Evolutionary conservation across 2,797 vertebrate species (phyloP), one percentile per base, ranked within the genome.

Genomic region (Gouania willdenowi): DNA sequence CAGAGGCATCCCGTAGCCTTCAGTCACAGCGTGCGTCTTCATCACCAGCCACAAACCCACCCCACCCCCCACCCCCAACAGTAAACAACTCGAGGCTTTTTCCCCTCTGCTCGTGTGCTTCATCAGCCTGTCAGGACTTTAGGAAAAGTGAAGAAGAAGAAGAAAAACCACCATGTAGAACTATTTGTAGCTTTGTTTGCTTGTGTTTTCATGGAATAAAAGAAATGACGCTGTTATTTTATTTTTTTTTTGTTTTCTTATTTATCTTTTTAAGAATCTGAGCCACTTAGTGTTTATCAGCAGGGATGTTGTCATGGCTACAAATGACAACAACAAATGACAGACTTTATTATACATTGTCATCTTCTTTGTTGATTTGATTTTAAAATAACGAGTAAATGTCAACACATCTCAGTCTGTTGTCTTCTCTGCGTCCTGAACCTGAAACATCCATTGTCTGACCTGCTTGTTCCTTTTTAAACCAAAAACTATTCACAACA

Each of bases 121-220:
- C 37, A 38, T 49, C 41, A 41, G 44, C 43, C 59, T 72, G 45
- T 51, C 27, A 47, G 47, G 62, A 65, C 50, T 25, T 30, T 11
- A 43, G n/a, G 43, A 75, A 62, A 58, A 59, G 26, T 41, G 53
- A 66, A 48, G n/a, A n/a, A n/a, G n/a, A n/a, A n/a, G n/a, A n/a
- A n/a, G n/a, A n/a, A n/a, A 43, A 56, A 66, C 69, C 63, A 40
- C 48, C 48, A 24, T 70, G 51, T 79, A 73, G 68, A 56, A 23
- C 41, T 70, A 17, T 77, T 79, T 71, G 69, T 80, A 79, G 79
- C 76, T 83, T 81, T 60, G 66, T 70, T 48, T 71, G 56, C 69
- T 63, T 60, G 77, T 74, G 73, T 84, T 87, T 84, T 81, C 85
- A 81, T 83, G 79, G 80, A 80, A 76, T 47, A 44, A 35, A 47